Percentiles rank a stretch among this genome's conserved stretches.
Evolutionary conservation across 2,113 vertebrate species (phyloP).

Genomic region (Argyrosomus japonicus): DNA sequence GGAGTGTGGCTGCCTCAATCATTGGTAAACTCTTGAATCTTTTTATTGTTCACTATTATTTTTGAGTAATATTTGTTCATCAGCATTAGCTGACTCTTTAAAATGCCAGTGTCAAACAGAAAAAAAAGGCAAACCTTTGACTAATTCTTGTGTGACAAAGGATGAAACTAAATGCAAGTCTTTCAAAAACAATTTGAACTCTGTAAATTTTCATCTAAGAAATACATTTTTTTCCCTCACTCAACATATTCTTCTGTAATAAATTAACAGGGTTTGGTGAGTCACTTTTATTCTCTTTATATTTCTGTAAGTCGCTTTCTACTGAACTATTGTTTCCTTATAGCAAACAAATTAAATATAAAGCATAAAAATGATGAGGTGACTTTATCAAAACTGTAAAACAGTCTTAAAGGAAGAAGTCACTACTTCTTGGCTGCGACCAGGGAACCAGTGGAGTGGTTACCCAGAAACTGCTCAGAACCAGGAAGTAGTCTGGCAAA

Average conservation of each 20-base stretch:
- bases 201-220: no score
- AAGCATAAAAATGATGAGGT: background rate
- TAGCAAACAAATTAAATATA: background rate
- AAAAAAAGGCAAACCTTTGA: background rate
- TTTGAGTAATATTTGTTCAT: background rate
- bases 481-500: background rate
- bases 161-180: no score
- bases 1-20: background rate
- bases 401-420: no score
- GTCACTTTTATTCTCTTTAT: background rate
- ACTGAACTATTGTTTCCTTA: background rate
- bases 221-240: background rate
- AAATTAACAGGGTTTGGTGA: background rate
- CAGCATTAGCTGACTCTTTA: no score
- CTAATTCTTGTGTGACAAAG: background rate
- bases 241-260: background rate
- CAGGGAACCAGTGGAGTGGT: background rate
- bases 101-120: no score
- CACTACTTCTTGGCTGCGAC: no score
- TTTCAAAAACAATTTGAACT: no score
- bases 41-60: background rate
- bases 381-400: background rate
- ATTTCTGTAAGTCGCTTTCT: background rate
- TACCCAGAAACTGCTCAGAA: background rate
- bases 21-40: background rate